Evolutionary conservation across 2,797 vertebrate species (phyloP), one percentile per base, ranked within the genome.

Genomic region (Oophaga sylvatica): DNA sequence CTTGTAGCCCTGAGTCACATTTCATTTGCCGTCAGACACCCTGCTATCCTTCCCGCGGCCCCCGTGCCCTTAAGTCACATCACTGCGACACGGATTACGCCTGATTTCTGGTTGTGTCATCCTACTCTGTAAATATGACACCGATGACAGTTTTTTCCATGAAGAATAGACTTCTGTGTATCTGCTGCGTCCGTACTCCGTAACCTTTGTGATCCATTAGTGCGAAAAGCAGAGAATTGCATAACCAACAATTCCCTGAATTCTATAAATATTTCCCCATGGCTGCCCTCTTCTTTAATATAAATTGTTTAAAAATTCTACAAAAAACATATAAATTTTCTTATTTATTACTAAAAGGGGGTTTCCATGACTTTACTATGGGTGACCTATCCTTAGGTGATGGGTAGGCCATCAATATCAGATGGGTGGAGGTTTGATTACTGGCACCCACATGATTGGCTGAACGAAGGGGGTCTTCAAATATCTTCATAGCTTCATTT

Each of bases 21-120:
- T 20, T 26, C 26, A 68, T 19, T 16, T 17, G 56, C 3, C 10
- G 3, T 9, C 1, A 11, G 13, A 20, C 41, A 7, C 41, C 41
- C 15, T 53, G 63, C 62, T 68, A 13, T 29, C 16, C 16, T 26
- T 12, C 19, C 26, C 41, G 45, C 0, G 16, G 48, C 20, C 41
- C 53, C 81, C 31, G 17, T 70, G 48, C 65, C 81, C 68, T 84
- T 3, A 15, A 45, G 68, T 45, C 56, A 83, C 81, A 73, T 70
- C 56, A 45, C 5, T 75, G 22, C 60, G 82, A 62, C 35, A 76
- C 13, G 7, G 48, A 35, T 41, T 83, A 82, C 41, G 31, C 15
- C 17, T 70, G 11, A 16, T 35, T 57, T 45, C 56, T 13, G 56
- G 19, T 31, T n/a, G 57, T 62, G 26, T 84, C 70, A 62, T 62